These are phyloP conservation scores for Bettongia penicillata DNA, from an alignment of 2,113 vertebrate genomes.

Conservation along the genomic window DNA sequence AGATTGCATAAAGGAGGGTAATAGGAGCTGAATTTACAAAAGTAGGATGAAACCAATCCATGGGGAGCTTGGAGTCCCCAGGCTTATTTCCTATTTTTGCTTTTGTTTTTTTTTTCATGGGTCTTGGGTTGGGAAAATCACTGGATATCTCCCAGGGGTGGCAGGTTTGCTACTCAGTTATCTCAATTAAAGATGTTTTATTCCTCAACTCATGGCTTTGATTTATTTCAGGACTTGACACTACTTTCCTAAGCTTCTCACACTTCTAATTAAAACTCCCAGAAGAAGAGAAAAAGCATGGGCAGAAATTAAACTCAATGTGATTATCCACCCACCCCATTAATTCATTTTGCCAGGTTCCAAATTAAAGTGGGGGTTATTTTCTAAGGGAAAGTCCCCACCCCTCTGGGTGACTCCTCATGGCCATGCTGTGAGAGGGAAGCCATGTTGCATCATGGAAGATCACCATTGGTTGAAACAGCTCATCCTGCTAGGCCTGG, in stretches of 20 bases:
- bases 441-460: not conserved
- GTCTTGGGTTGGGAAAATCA: not conserved
- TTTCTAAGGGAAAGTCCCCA: not conserved
- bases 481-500: too few species aligned
- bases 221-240: not conserved
- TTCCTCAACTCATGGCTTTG: not conserved
- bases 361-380: not conserved
- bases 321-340: not conserved
- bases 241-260: constrained; percentile 1
- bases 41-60: not conserved
- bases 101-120: not conserved
- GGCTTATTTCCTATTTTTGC: not conserved
- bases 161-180: not conserved
- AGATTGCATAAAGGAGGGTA: not conserved
- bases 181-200: not conserved
- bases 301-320: not conserved
- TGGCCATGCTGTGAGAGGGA: not conserved
- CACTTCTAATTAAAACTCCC: constrained; percentile 9
- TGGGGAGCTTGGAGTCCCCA: not conserved
- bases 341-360: constrained; percentile 10
- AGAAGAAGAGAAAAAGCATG: not conserved
- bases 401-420: not conserved
- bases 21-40: not conserved
- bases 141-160: not conserved
- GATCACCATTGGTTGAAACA: not conserved